Conservation (phyloP, 2,888 invertebrate species). For the Girardia tigrina region DNA sequence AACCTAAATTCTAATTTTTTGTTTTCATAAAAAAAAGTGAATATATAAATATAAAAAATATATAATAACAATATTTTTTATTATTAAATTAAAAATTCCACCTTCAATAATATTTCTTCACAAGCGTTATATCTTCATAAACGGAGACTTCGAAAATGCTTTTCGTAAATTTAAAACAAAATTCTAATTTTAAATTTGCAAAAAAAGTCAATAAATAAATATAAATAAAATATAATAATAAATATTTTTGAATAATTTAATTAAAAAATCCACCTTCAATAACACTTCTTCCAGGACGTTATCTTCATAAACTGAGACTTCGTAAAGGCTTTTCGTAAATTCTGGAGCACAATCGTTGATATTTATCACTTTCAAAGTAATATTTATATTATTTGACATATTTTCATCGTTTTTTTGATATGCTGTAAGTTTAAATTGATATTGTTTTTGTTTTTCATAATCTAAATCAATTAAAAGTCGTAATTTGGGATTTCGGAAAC, state of each 20-base stretch:
- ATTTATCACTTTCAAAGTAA: neutral
- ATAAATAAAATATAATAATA: neutral
- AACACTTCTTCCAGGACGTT: neutral
- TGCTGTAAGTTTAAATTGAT: neutral
- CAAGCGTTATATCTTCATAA: too few relatives aligned
- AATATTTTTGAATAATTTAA: neutral
- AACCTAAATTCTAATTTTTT: too few relatives aligned
- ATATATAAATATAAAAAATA: too few relatives aligned
- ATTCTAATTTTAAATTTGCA: neutral
- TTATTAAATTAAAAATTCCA: too few relatives aligned
- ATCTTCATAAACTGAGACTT: neutral
- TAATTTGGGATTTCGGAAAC: neutral
- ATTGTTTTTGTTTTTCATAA: conserved; percentile 9
- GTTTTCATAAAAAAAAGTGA: too few relatives aligned
- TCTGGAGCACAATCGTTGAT: neutral
- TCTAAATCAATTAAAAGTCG: neutral
- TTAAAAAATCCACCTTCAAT: neutral
- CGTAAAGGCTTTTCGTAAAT: neutral
- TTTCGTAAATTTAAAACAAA: neutral
- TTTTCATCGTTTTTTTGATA: conserved; percentile 15
- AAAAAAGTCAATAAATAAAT: neutral
- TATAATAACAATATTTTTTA: neutral
- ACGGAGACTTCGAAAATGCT: too few relatives aligned
- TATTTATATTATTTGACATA: neutral
- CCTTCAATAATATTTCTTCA: too few relatives aligned